Percentiles rank a stretch among this genome's conserved stretches.
phyloP scores from a whole-genome alignment of 2,113 vertebrate genomes.

The Herpetotheres cachinnans region DNA sequence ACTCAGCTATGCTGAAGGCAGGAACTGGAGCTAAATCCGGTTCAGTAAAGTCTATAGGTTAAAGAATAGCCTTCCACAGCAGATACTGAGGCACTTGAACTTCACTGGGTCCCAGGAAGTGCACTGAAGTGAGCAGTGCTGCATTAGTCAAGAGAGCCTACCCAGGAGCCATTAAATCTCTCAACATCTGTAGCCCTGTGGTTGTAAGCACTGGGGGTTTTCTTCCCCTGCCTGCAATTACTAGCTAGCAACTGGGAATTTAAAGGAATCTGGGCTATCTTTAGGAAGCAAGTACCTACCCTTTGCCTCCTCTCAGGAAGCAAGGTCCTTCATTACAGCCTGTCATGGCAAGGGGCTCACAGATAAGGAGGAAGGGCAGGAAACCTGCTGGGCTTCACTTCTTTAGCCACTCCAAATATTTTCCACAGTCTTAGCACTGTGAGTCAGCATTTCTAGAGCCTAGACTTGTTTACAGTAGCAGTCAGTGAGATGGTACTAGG shows the following conservation, averaged over 20 bases:
- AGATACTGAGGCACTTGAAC: neutral
- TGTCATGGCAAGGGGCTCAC: neutral
- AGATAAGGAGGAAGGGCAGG: constrained; percentile 38
- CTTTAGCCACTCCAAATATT: constrained; percentile 20
- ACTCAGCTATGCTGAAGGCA: constrained; percentile 17
- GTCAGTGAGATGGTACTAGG: neutral
- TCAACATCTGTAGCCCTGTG: neutral
- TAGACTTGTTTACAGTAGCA: constrained; percentile 9
- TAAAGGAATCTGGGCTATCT: constrained; percentile 8
- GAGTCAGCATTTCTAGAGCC: constrained; percentile 56
- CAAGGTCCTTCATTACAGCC: constrained; percentile 7
- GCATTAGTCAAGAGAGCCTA: neutral
- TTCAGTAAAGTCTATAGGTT: neutral
- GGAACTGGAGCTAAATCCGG: neutral
- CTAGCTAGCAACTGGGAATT: neutral
- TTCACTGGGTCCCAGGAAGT: neutral
- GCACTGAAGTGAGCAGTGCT: neutral
- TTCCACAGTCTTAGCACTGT: neutral
- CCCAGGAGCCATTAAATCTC: neutral
- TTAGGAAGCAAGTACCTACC: constrained; percentile 28
- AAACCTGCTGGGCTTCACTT: neutral
- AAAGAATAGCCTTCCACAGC: neutral
- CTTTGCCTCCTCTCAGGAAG: constrained; percentile 13
- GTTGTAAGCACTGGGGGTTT: neutral
- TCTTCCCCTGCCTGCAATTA: neutral